Conservation (phyloP, 2,888 invertebrate genomes). For the Minunthozetes semirufus region DNA sequence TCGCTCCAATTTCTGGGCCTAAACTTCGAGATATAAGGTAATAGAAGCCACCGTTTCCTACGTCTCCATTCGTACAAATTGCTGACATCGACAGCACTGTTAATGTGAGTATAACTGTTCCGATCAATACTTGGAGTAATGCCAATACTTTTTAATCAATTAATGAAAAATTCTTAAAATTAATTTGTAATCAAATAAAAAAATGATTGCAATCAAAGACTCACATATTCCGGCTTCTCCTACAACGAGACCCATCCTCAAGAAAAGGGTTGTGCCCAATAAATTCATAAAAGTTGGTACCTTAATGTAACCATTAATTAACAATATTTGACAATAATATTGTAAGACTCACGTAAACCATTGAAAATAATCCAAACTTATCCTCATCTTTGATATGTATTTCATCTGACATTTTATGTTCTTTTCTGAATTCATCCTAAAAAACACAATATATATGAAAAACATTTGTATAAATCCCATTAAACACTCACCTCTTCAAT, state of each 20-base stretch:
- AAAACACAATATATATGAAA: no score
- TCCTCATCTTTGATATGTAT: background rate
- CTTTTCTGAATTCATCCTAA: no score
- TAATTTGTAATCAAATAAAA: no score
- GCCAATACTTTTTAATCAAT: background rate
- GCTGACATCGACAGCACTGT: constrained; percentile 32
- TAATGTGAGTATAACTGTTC: background rate
- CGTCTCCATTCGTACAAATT: constrained; percentile 31
- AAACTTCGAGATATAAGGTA: constrained; percentile 28
- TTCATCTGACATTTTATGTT: background rate
- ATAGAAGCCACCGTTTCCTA: constrained; percentile 33
- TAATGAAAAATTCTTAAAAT: background rate
- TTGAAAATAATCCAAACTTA: background rate
- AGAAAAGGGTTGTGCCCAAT: constrained; percentile 27
- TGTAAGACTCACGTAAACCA: background rate
- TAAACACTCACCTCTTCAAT: background rate
- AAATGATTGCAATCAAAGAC: no score
- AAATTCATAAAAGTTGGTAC: constrained; percentile 32
- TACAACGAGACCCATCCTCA: constrained; percentile 33
- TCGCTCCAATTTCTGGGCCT: constrained; percentile 43
- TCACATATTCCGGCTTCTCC: constrained; percentile 23
- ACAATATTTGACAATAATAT: background rate
- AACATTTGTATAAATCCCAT: background rate
- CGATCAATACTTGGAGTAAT: constrained; percentile 27
- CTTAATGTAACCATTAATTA: background rate